A percentile compares a stretch with the other conserved stretches of the same genome.
phyloP scores from a whole-genome alignment of 2,888 invertebrate species.

The Orthonychiurus folsomi region DNA sequence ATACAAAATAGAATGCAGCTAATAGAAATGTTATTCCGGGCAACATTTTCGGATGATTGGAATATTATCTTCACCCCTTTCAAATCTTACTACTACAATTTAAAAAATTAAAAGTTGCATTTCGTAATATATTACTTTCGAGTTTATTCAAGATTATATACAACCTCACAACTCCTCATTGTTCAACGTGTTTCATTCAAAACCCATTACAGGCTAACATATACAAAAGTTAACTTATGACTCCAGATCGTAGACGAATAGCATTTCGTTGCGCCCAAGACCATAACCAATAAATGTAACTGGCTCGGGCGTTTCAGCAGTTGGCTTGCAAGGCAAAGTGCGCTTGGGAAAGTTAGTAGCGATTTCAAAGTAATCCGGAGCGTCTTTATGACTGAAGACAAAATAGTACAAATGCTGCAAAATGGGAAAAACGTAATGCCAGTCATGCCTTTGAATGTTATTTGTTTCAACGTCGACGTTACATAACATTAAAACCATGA shows the following conservation, averaged over 20 bases:
- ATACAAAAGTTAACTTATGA: slow-evolving; percentile 52
- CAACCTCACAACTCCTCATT: too few relatives aligned
- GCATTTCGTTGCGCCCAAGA: slow-evolving; percentile 77
- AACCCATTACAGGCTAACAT: too few relatives aligned
- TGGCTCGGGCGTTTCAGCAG: slow-evolving; percentile 46
- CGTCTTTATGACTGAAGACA: slow-evolving; percentile 87
- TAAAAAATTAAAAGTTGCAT: too few relatives aligned
- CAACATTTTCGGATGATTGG: too few relatives aligned
- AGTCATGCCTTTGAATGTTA: neutral
- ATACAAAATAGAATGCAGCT: too few relatives aligned
- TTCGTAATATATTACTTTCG: too few relatives aligned
- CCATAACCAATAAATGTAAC: slow-evolving; percentile 66
- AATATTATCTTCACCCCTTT: too few relatives aligned
- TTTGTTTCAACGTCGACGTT: neutral
- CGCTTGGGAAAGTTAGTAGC: slow-evolving; percentile 91
- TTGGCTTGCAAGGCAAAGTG: slow-evolving; percentile 58
- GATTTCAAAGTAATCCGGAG: slow-evolving; percentile 88
- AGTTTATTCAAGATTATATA: too few relatives aligned
- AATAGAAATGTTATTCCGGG: too few relatives aligned
- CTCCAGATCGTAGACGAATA: slow-evolving; percentile 89
- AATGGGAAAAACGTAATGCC: too few relatives aligned
- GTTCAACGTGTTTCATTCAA: too few relatives aligned
- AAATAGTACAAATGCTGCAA: slow-evolving; percentile 90
- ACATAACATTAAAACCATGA: neutral
- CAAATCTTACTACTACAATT: too few relatives aligned